A percentile compares a stretch with the other conserved stretches of the same genome.
These are phyloP conservation scores for Lacerta bilineata DNA, from an alignment of 2,797 vertebrate genomes.

Conservation along the genomic window DNA sequence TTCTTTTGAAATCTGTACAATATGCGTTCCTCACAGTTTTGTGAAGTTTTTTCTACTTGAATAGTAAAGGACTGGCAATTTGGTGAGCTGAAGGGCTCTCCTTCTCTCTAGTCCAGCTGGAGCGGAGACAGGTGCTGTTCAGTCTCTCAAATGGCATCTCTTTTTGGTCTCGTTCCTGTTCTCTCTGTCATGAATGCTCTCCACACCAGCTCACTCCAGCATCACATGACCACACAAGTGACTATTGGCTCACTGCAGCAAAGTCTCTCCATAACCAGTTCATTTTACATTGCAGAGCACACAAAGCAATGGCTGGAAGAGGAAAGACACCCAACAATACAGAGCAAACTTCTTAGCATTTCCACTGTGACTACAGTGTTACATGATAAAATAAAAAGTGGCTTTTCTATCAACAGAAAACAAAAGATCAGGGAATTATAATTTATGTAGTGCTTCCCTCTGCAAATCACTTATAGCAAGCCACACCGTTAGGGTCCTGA, in stretches of 20 bases:
- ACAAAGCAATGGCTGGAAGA: slow-evolving; percentile 15
- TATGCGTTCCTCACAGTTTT: slow-evolving; percentile 45
- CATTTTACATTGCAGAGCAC: slow-evolving; percentile 16
- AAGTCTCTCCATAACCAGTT: slow-evolving; percentile 10
- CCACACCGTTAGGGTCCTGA: not conserved
- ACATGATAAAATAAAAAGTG: not conserved
- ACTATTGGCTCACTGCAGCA: slow-evolving; percentile 23
- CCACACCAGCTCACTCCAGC: slow-evolving; percentile 1
- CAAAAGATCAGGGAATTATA: not conserved
- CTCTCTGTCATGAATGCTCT: not conserved
- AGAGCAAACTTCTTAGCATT: not conserved
- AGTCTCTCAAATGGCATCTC: not conserved
- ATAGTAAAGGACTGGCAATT: slow-evolving; percentile 49
- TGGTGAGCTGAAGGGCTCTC: slow-evolving; percentile 50
- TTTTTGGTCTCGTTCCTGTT: slow-evolving; percentile 29
- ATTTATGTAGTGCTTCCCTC: not conserved
- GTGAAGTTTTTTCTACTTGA: slow-evolving; percentile 59
- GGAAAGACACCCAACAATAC: not conserved
- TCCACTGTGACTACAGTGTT: not conserved
- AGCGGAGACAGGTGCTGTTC: slow-evolving; percentile 32
- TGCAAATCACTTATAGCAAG: not conserved
- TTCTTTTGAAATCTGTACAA: slow-evolving; percentile 62
- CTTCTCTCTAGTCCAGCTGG: slow-evolving; percentile 45
- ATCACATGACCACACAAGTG: not conserved
- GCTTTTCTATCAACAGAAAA: not conserved